Percentiles rank a stretch among this genome's conserved stretches.
These are phyloP conservation scores for Helogale parvula DNA, from an alignment of 2,113 vertebrate species.

Conservation along the genomic window DNA sequence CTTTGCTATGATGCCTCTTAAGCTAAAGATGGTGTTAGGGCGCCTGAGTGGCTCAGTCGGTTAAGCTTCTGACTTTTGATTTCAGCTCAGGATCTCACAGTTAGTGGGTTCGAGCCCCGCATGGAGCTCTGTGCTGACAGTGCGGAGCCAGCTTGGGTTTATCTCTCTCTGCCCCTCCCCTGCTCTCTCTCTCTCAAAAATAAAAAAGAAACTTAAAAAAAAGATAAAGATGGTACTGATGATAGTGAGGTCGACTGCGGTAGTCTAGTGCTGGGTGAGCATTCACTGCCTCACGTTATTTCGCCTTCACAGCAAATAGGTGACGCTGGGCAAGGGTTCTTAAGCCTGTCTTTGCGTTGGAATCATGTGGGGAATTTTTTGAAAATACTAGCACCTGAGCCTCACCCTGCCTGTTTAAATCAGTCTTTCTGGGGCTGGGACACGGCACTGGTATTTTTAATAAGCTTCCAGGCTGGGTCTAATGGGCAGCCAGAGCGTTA, in stretches of 20 bases:
- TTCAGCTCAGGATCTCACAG: too few species aligned
- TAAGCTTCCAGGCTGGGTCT: neutral
- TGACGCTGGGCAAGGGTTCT: neutral
- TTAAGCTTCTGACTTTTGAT: too few species aligned
- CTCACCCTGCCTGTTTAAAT: neutral
- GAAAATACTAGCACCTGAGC: neutral
- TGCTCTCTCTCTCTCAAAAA: too few species aligned
- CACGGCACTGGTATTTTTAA: neutral
- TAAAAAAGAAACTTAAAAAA: too few species aligned
- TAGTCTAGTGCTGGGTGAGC: neutral
- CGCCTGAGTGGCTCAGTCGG: too few species aligned
- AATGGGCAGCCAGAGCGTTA: neutral
- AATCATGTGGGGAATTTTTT: neutral
- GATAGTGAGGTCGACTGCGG: neutral
- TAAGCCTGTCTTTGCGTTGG: neutral
- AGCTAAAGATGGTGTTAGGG: neutral
- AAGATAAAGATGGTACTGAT: neutral
- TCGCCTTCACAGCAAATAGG: neutral
- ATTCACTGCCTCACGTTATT: neutral
- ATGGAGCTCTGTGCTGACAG: too few species aligned
- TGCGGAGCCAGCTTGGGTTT: too few species aligned
- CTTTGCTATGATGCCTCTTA: neutral
- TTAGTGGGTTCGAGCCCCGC: too few species aligned
- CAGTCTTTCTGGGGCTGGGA: neutral
- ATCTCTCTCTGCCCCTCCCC: too few species aligned